Evolutionary conservation across 2,113 vertebrate species (phyloP), one percentile per base, ranked within the genome.

Genomic region (Eulemur macaco): DNA sequence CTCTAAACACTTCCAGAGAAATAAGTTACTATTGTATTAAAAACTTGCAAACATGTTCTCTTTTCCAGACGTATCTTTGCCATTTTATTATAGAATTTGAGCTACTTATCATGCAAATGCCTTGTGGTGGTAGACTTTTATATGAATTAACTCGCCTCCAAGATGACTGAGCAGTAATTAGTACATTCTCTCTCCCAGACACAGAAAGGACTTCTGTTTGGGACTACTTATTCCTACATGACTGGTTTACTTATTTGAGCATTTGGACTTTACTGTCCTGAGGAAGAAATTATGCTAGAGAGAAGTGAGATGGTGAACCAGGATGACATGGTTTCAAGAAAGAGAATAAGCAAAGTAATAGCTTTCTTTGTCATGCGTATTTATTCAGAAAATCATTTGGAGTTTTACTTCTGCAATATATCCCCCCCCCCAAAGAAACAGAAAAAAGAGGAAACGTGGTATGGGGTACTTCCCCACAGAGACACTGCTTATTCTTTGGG

Each of bases 201-300:
- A 54, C 15, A 68, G n/a, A 63, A 91, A 78, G 54, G 52, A 20
- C 2, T 47, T 56, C 9, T 91, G 5, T 76, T 76, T 85, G 50
- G 20, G 54, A n/a, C 18, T 9, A n/a, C 37, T 73, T 86, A 63
- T 42, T 73, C 29, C 80, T 34, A 31, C 15, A 31, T 52, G 71
- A 84, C 18, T 78, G 25, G n/a, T 84, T 97, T 71, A 87, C 21
- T 66, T 86, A 78, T 56, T 84, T 91, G 58, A 87, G 50, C 9
- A 52, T 69, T 83, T 39, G 39, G 29, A 81, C 25, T 21, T 66
- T 63, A 50, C 42, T 89, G n/a, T 71, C 94, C 20, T 45, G 45
- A 93, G n/a, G 93, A 77, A 95, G 84, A 91, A 96, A 71, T 89
- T 86, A 83, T 45, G 85, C n/a, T 84, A 54, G 17, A 69, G 11